Evolutionary conservation across 2,113 vertebrate genomes (phyloP).

Genomic region (Leucopternis melanops): DNA sequence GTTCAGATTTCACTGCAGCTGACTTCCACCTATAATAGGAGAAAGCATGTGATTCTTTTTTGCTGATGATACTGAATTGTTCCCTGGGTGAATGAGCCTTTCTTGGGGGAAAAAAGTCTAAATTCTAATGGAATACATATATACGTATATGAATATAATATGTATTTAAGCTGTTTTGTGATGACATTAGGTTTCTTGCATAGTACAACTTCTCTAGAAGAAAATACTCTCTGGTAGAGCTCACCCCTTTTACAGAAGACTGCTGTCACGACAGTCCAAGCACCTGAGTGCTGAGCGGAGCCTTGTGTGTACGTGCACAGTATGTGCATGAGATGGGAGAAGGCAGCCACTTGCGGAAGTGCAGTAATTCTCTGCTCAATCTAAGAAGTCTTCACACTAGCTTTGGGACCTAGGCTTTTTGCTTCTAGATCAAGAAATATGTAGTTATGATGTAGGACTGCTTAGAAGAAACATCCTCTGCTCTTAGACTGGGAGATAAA

Average conservation of each 20-base stretch:
- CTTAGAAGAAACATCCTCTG: background rate
- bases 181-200: background rate
- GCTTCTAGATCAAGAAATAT: background rate
- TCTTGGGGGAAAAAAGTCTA: background rate
- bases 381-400: background rate
- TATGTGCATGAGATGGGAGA: background rate
- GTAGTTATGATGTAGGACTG: background rate
- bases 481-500: background rate
- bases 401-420: background rate
- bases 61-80: background rate
- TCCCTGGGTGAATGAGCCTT: background rate
- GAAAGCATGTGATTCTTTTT: background rate
- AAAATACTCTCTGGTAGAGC: background rate
- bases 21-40: background rate
- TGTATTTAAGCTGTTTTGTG: background rate
- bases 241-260: background rate
- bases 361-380: background rate
- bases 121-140: background rate
- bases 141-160: background rate
- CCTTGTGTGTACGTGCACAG: fast-evolving
- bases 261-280: background rate
- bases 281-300: background rate
- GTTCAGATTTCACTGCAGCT: background rate
- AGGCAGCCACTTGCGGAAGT: background rate
- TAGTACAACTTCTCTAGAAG: background rate